These are phyloP conservation scores for Tubiluchus corallicola DNA, from an alignment of 2,888 invertebrate genomes.

Conservation along the genomic window DNA sequence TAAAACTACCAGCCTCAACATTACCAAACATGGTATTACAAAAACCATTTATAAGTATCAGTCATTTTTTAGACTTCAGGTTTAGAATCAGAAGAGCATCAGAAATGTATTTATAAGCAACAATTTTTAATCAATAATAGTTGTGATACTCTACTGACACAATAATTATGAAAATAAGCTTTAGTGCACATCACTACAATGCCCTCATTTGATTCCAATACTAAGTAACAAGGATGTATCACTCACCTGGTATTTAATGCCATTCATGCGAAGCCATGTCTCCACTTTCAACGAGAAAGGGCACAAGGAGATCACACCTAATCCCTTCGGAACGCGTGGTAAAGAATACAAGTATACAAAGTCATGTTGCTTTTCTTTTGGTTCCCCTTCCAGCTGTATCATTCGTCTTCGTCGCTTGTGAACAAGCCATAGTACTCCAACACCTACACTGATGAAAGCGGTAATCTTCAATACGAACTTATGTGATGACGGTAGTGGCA, in stretches of 20 bases:
- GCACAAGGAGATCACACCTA: conserved; percentile 38
- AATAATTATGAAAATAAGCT: too few relatives aligned
- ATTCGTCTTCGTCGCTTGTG: neutral
- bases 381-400: neutral
- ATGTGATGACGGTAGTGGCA: neutral
- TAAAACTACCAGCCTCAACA: too few relatives aligned
- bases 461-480: neutral
- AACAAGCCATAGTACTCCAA: neutral
- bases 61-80: too few relatives aligned
- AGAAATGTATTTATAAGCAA: too few relatives aligned
- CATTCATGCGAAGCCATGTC: conserved; percentile 78
- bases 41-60: too few relatives aligned
- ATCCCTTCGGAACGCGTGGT: neutral
- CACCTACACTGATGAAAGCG: neutral
- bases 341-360: neutral
- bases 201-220: too few relatives aligned
- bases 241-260: conserved; percentile 74
- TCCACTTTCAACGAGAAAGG: conserved; percentile 88
- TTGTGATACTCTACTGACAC: too few relatives aligned
- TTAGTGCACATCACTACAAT: too few relatives aligned
- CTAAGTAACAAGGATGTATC: too few relatives aligned
- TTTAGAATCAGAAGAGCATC: too few relatives aligned
- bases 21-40: too few relatives aligned
- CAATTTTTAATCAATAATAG: too few relatives aligned
- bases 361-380: neutral